These are phyloP conservation scores for Scylla paramamosain DNA, from an alignment of 1,140 invertebrate genomes.

Conservation along the genomic window DNA sequence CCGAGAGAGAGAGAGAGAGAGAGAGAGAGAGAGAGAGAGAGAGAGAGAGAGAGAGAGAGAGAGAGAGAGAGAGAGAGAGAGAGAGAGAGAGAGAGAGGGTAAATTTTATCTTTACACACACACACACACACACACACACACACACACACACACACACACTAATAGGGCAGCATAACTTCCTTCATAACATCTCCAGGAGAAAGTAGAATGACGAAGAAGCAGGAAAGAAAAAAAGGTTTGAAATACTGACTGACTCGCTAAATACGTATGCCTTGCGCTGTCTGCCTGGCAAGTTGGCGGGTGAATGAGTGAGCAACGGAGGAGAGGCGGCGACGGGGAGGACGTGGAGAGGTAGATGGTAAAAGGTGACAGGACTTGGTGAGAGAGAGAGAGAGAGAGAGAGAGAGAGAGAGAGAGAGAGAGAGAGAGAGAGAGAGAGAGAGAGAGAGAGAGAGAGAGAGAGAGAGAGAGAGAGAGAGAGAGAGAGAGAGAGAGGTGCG, in stretches of 20 bases:
- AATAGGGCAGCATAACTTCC: background rate
- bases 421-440: background rate
- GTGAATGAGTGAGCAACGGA: background rate
- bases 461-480: too few relatives aligned
- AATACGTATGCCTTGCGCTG: background rate
- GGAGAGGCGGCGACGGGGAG: background rate
- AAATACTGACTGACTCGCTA: background rate
- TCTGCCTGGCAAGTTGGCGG: background rate
- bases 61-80: background rate
- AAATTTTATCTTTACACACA: background rate
- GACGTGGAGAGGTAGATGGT: background rate
- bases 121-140: constrained; percentile 27
- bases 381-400: background rate
- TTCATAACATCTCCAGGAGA: background rate
- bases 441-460: background rate
- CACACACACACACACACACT: constrained; percentile 40
- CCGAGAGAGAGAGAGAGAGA: background rate
- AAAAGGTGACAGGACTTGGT: background rate
- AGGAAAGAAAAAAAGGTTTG: background rate
- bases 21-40: background rate
- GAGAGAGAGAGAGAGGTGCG: background rate
- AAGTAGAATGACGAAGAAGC: background rate
- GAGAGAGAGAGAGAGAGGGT: background rate
- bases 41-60: background rate
- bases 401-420: background rate